Conservation (phyloP, 2,113 vertebrate genomes). For the Craseonycteris thonglongyai region DNA sequence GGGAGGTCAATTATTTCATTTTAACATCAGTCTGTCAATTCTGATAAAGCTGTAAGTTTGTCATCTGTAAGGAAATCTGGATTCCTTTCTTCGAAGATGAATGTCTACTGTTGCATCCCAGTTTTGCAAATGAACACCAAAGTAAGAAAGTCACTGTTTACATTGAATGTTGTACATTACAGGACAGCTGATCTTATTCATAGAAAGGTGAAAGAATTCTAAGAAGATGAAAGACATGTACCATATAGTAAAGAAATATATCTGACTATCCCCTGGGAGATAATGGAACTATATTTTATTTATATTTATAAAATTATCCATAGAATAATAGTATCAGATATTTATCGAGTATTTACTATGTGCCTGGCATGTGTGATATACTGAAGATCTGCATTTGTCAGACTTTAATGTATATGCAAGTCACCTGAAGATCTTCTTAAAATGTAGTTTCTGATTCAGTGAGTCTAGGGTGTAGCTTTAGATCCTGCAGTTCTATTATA, state of each 20-base stretch:
- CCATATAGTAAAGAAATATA: background rate
- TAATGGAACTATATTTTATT: background rate
- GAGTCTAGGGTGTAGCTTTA: background rate
- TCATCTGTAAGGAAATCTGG: background rate
- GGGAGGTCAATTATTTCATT: slow-evolving; percentile 1
- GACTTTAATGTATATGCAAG: background rate
- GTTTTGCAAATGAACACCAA: background rate
- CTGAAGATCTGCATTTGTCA: background rate
- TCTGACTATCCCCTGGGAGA: background rate
- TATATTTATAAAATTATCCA: background rate
- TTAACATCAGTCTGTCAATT: background rate
- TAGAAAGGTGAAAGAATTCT: background rate
- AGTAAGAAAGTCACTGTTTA: background rate
- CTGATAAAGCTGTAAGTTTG: slow-evolving; percentile 10
- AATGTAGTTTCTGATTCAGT: background rate
- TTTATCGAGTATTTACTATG: background rate
- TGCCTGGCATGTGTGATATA: background rate
- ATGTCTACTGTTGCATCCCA: background rate
- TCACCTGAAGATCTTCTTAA: background rate
- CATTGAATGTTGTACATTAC: background rate
- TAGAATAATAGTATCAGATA: background rate
- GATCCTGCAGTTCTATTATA: background rate
- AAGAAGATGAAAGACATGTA: background rate
- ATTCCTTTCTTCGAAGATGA: background rate
- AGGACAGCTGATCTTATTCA: background rate